These are phyloP conservation scores for Camponotus vicinus DNA, from an alignment of 1,140 invertebrate genomes.

Conservation along the genomic window DNA sequence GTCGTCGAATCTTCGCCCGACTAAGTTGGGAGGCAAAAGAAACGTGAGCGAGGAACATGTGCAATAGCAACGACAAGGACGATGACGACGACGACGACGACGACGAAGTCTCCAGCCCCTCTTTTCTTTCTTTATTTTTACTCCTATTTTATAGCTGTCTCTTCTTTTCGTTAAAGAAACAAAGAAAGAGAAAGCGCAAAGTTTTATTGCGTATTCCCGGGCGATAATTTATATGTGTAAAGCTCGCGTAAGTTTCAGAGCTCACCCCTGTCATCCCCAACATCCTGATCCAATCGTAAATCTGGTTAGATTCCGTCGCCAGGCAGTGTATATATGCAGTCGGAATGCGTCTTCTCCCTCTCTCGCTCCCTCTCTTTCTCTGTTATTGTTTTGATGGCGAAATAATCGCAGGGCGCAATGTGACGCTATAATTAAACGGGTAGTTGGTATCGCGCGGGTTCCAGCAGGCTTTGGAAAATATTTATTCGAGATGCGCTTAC, in stretches of 20 bases:
- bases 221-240: constrained; percentile 67
- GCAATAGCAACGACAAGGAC: constrained; percentile 45
- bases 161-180: constrained; percentile 48
- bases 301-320: constrained; percentile 39
- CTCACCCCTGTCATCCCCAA: constrained; percentile 46
- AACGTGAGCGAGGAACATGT: constrained; percentile 19
- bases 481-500: constrained; percentile 49
- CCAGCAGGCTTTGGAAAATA: constrained; percentile 58
- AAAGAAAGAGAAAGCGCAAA: background rate
- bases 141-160: constrained; percentile 31
- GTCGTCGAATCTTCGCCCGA: constrained; percentile 48
- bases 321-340: constrained; percentile 3
- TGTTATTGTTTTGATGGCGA: constrained; percentile 70
- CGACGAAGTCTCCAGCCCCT: background rate
- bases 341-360: constrained; percentile 8
- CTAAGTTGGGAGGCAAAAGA: constrained; percentile 38
- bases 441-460: constrained; percentile 34
- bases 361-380: background rate
- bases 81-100: constrained; percentile 27
- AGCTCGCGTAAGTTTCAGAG: constrained; percentile 65
- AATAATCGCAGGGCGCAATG: constrained; percentile 56
- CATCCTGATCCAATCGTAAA: constrained; percentile 70
- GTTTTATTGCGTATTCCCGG: constrained; percentile 39
- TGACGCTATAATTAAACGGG: constrained; percentile 68
- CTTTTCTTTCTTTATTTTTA: background rate